phyloP scores from a whole-genome alignment of 2,888 invertebrate species.

The Celastrina argiolus region DNA sequence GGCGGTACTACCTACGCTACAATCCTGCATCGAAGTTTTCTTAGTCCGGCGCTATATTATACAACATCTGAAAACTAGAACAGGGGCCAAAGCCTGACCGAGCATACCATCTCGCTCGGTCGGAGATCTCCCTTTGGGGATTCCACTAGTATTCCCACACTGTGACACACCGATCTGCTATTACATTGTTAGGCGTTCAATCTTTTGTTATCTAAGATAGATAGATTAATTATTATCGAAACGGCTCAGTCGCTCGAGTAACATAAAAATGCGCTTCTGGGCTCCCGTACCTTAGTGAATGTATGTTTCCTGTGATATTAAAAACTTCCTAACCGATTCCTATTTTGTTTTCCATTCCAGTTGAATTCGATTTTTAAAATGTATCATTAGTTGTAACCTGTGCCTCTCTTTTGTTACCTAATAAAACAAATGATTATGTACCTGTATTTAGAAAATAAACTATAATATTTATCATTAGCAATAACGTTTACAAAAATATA shows the following conservation, averaged over 20 bases:
- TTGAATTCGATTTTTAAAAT: neutral
- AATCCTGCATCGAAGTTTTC: too few species aligned
- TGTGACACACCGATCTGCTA: too few species aligned
- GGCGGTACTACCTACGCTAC: too few species aligned
- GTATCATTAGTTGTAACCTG: neutral
- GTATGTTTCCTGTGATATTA: constrained; percentile 18
- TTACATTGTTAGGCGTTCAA: too few species aligned
- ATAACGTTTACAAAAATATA: neutral
- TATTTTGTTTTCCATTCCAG: neutral
- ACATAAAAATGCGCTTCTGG: constrained; percentile 15
- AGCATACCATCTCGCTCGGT: too few species aligned
- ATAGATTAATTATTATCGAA: too few species aligned
- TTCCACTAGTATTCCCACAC: too few species aligned
- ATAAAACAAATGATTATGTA: neutral
- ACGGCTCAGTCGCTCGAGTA: neutral
- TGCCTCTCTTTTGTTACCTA: neutral
- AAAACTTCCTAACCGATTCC: constrained; percentile 8
- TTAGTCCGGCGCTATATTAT: too few species aligned
- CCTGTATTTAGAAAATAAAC: neutral
- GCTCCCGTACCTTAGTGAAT: constrained; percentile 7
- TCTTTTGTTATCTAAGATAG: too few species aligned
- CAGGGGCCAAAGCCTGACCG: too few species aligned
- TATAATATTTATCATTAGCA: neutral
- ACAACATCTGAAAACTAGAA: too few species aligned
- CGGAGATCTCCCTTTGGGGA: too few species aligned